Evolutionary conservation across 2,888 invertebrate species (phyloP).

Genomic region (Morpho achilles): DNA sequence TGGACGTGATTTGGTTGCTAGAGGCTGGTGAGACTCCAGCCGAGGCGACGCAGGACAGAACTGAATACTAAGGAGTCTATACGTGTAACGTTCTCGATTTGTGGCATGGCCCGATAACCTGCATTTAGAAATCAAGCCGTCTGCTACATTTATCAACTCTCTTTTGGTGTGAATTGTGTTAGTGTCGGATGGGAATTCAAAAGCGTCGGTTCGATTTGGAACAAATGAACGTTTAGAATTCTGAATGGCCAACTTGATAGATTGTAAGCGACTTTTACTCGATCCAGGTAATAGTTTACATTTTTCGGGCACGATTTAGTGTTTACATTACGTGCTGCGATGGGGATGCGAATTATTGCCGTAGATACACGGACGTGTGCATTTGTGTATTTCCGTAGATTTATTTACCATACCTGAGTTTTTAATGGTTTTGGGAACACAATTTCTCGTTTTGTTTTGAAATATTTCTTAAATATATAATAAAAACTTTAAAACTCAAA

Average conservation of each 20-base stretch:
- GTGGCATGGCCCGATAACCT: conserved; percentile 76
- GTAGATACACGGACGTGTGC: too few species aligned
- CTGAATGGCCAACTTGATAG: conserved; percentile 35
- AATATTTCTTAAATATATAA: too few species aligned
- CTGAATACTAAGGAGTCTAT: conserved; percentile 72
- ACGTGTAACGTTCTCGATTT: conserved; percentile 70
- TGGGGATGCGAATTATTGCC: conserved; percentile 1
- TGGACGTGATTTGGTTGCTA: conserved; percentile 71
- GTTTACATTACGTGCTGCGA: conserved; percentile 8
- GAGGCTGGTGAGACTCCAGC: conserved; percentile 58
- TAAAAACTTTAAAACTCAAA: too few species aligned
- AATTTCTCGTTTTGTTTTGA: too few species aligned
- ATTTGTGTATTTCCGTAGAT: too few species aligned
- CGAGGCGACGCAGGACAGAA: conserved; percentile 52
- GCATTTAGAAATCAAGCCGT: conserved; percentile 75
- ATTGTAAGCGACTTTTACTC: conserved; percentile 22
- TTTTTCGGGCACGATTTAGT: conserved; percentile 17
- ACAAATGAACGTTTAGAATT: conserved; percentile 49
- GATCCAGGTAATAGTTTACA: conserved; percentile 23
- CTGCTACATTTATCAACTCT: conserved; percentile 71
- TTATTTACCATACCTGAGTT: too few species aligned
- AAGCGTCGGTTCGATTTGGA: conserved; percentile 42
- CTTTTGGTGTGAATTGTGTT: conserved; percentile 57
- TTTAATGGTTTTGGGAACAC: too few species aligned
- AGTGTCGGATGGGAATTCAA: conserved; percentile 49